phyloP scores from a whole-genome alignment of 2,888 invertebrate genomes.

The Melinaea marsaeus region DNA sequence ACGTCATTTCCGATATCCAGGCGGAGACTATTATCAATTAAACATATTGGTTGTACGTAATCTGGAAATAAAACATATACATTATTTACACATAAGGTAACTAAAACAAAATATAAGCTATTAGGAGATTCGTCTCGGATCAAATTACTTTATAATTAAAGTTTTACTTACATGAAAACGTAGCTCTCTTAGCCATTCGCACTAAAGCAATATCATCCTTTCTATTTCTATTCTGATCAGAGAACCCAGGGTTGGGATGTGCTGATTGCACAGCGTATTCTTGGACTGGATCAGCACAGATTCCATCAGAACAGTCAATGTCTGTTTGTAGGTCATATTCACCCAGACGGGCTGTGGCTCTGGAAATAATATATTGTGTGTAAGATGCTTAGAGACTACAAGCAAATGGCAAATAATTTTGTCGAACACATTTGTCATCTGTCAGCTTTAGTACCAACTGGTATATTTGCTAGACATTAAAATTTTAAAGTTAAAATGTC shows the following conservation, averaged over 20 bases:
- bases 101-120: neutral
- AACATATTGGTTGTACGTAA: constrained; percentile 79
- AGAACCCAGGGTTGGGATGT: constrained; percentile 80
- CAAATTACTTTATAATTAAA: neutral
- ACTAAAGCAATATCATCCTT: constrained; percentile 79
- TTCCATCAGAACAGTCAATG: constrained; percentile 76
- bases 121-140: neutral
- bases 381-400: too few relatives aligned
- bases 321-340: constrained; percentile 81
- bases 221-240: constrained; percentile 68
- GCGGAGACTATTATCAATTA: constrained; percentile 57
- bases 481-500: too few relatives aligned
- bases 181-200: constrained; percentile 60
- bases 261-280: constrained; percentile 80
- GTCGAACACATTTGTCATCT: too few relatives aligned
- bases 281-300: constrained; percentile 81
- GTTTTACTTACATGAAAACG: constrained; percentile 41
- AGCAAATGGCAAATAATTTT: too few relatives aligned
- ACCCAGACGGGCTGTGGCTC: constrained; percentile 78
- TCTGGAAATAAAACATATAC: constrained; percentile 52
- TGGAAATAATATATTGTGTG: constrained; percentile 36
- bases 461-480: too few relatives aligned
- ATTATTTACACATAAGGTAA: constrained; percentile 5
- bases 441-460: too few relatives aligned
- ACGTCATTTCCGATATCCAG: constrained; percentile 66